A percentile compares a stretch with the other conserved stretches of the same genome.
phyloP scores from a whole-genome alignment of 2,797 vertebrate species.

The Nannoperca australis region DNA sequence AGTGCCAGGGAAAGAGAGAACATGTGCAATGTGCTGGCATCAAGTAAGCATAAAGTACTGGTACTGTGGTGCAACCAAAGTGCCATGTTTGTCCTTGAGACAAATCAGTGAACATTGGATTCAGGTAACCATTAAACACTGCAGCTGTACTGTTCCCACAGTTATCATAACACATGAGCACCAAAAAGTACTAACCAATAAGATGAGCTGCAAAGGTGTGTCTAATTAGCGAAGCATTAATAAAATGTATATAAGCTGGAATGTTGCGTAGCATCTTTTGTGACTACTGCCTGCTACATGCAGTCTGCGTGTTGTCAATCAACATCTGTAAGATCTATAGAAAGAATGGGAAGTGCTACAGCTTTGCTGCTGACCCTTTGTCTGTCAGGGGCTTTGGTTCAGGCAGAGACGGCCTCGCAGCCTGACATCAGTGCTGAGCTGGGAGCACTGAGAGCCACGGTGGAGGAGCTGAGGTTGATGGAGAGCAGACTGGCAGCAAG shows the following conservation, averaged over 20 bases:
- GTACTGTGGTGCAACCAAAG: neutral
- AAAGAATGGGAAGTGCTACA: neutral
- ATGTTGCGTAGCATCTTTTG: neutral
- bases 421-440: neutral
- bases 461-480: constrained; percentile 5
- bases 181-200: neutral
- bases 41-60: neutral
- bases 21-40: neutral
- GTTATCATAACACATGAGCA: neutral
- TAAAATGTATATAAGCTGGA: neutral
- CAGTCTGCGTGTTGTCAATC: neutral
- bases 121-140: constrained; percentile 1
- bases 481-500: constrained; percentile 21
- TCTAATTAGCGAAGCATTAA: neutral
- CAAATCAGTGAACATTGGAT: neutral
- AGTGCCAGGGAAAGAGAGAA: neutral
- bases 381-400: constrained; percentile 7
- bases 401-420: neutral
- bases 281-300: neutral
- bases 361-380: neutral
- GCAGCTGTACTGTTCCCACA: neutral
- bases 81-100: neutral
- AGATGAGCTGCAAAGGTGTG: neutral
- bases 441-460: neutral
- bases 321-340: neutral